These are phyloP conservation scores for Sesamia inferens DNA, from an alignment of 2,888 invertebrate genomes.

Conservation along the genomic window DNA sequence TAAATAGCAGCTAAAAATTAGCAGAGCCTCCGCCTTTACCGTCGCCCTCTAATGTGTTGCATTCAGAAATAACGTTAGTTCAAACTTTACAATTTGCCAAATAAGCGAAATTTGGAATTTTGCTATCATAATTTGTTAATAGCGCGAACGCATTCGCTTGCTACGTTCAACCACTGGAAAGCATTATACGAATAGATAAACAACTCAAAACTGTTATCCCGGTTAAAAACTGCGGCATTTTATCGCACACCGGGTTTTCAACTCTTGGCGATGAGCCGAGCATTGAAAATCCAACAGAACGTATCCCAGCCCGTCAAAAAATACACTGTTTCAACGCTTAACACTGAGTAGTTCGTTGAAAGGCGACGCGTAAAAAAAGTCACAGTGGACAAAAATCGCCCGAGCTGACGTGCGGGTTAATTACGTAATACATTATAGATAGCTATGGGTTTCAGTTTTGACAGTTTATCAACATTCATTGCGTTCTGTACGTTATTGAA, in stretches of 20 bases:
- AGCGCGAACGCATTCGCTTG: neutral
- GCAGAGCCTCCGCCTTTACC: too few species aligned
- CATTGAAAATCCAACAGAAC: neutral
- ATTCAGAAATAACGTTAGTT: too few species aligned
- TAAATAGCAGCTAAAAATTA: too few species aligned
- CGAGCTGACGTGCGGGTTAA: too few species aligned
- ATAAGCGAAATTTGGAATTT: neutral
- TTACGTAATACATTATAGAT: too few species aligned
- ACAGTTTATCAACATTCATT: too few species aligned
- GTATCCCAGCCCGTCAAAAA: neutral
- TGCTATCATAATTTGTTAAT: neutral
- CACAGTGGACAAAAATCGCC: too few species aligned
- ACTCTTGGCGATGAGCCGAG: neutral
- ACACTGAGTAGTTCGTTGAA: neutral
- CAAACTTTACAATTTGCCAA: too few species aligned
- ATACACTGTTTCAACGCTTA: neutral
- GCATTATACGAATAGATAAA: neutral
- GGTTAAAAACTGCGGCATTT: neutral
- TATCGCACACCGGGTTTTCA: neutral
- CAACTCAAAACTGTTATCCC: neutral
- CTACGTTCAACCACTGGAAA: neutral
- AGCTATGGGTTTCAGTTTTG: too few species aligned
- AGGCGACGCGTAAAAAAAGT: neutral
- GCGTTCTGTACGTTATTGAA: too few species aligned
- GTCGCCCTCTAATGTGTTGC: too few species aligned